Conservation (phyloP, 2,113 vertebrate genomes). For the Apistogramma diplotaenia region DNA sequence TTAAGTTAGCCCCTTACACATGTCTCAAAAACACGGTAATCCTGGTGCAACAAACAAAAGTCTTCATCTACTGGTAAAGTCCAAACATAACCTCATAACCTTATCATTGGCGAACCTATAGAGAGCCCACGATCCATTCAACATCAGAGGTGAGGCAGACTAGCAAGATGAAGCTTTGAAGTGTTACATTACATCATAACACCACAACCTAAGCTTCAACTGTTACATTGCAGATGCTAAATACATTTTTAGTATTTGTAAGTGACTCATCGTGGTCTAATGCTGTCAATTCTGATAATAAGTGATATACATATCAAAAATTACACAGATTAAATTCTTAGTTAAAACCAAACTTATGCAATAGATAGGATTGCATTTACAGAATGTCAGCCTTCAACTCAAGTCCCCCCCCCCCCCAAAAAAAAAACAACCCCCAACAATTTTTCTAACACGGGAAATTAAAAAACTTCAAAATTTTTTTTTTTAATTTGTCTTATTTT, state of each 20-base stretch:
- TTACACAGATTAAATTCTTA: neutral
- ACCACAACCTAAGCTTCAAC: neutral
- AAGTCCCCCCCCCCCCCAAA: no score
- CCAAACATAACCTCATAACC: constrained; percentile 22
- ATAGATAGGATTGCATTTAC: neutral
- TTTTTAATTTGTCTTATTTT: no score
- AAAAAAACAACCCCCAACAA: no score
- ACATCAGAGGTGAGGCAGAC: constrained; percentile 5
- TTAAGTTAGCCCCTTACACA: neutral
- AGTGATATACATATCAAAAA: neutral
- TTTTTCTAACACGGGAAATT: no score
- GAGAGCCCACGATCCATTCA: neutral
- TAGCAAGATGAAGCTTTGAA: constrained; percentile 19
- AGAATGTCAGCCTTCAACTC: neutral
- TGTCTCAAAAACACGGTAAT: neutral
- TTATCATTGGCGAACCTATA: constrained; percentile 22
- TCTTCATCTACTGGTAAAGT: neutral
- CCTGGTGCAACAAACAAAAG: neutral
- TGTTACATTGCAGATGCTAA: neutral
- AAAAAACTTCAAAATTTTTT: no score
- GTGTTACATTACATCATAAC: neutral
- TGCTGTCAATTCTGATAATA: neutral
- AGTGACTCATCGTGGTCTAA: neutral
- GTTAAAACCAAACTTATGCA: neutral
- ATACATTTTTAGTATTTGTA: neutral